Percentiles rank a stretch among this genome's conserved stretches.
Conservation (phyloP, 2,888 invertebrate species). For the Leptopilina myrica region DNA sequence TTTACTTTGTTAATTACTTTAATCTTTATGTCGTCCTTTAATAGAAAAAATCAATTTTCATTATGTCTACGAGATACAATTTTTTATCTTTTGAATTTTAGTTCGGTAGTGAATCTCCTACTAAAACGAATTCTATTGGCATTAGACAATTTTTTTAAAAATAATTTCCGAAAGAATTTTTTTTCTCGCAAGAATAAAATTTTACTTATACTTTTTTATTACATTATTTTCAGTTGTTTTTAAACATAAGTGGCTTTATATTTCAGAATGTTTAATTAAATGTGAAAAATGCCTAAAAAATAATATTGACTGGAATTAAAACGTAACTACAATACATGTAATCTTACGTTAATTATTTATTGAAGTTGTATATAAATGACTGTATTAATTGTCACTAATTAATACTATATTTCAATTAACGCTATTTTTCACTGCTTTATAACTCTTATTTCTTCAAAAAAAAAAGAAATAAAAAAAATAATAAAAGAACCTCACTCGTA, state of each 20-base stretch:
- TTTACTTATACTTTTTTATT: no score
- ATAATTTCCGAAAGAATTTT: no score
- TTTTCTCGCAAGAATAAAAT: no score
- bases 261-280: not conserved
- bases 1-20: no score
- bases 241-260: not conserved
- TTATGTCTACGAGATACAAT: no score
- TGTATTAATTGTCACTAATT: slow-evolving; percentile 43
- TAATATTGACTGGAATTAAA: slow-evolving; percentile 61
- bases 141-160: no score
- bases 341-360: slow-evolving; percentile 57
- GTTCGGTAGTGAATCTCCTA: no score
- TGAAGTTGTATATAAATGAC: slow-evolving; percentile 52
- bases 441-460: not conserved
- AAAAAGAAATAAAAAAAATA: slow-evolving; percentile 11
- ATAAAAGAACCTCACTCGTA: not conserved
- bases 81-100: no score
- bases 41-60: no score
- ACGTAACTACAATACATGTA: slow-evolving; percentile 64
- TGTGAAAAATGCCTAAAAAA: slow-evolving; percentile 22
- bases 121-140: no score
- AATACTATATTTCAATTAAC: slow-evolving; percentile 45
- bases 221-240: not conserved
- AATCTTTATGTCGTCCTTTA: no score
- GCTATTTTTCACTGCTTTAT: slow-evolving; percentile 51